Evolutionary conservation across 2,888 invertebrate genomes (phyloP), one percentile per base, ranked within the genome.

Genomic region (Tipula helvola): DNA sequence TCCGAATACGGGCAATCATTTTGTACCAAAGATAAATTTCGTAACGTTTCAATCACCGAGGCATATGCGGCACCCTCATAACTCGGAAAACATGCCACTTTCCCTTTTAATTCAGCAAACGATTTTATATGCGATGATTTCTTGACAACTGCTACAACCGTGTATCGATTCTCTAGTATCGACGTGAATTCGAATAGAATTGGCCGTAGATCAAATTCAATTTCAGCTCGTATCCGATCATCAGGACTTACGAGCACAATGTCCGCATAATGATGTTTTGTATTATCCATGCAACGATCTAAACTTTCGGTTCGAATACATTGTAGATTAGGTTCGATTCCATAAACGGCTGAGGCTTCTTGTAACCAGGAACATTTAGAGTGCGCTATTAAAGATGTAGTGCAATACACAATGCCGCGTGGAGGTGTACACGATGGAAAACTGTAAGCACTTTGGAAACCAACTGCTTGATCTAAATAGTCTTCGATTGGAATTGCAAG

Each of bases 361-460:
- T 94, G 93, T 89, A 97, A 90, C 94, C 96, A 96, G 0, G 94
- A 93, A 90, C 98, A 98, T 89, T 97, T 97, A 86, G 94, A 93
- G 87, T 94, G 93, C 89, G 96, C 96, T 0, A 95, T 91, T 13
- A 94, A 92, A 0, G 95, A 94, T 0, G 94, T 94, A 0, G 96
- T 94, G 89, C 97, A 97, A 85, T 95, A 90, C 0, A 92, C 92
- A 87, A 94, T 93, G 57, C 93, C 93, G 84, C 95, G 92, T 0
- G 95, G 94, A 0, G 95, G 95, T 90, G 94, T 93, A 88, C 95
- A 95, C 0, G 94, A 94, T 0, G 93, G 93, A 89, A 95, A 95
- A 89, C 95, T 95, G 88, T 95, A 94, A 0, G 95, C 95, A 87
- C 94, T 94, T 71, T 93, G 91, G 89, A 94, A 95, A 0, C 94